phyloP scores from a whole-genome alignment of 2,797 vertebrate species.

The Cirrhinus mrigala region DNA sequence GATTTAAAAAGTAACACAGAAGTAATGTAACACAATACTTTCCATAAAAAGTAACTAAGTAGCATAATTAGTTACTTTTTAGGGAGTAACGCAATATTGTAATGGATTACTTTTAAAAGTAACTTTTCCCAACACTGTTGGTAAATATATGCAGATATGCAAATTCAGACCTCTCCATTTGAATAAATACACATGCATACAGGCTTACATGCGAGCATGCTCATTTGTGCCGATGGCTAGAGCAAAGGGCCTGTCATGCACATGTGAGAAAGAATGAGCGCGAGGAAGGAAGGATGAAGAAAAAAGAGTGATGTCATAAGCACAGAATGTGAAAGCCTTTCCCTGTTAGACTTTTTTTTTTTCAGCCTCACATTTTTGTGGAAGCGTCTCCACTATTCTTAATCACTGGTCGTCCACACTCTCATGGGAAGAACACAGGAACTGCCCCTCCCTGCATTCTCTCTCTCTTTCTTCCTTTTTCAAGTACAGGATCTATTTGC shows the following conservation, averaged over 20 bases:
- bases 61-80: too few species aligned
- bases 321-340: constrained; percentile 73
- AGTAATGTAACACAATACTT: too few species aligned
- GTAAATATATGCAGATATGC: background rate
- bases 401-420: constrained; percentile 54
- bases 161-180: background rate
- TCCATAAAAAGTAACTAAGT: too few species aligned
- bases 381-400: constrained; percentile 47
- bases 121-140: background rate
- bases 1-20: too few species aligned
- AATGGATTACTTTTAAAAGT: too few species aligned
- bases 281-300: constrained; percentile 54
- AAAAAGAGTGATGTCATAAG: constrained; percentile 77
- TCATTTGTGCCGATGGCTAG: constrained; percentile 25
- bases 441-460: constrained; percentile 50
- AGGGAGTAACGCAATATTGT: too few species aligned
- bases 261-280: constrained; percentile 67
- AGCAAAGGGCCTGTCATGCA: constrained; percentile 65
- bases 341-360: constrained; percentile 39
- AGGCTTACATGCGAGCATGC: background rate
- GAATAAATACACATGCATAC: constrained; percentile 1
- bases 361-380: constrained; percentile 46
- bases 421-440: constrained; percentile 48
- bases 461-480: constrained; percentile 38
- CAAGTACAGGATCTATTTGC: constrained; percentile 15